These are phyloP conservation scores for Congeria kusceri DNA, from an alignment of 2,888 invertebrate genomes.

Conservation along the genomic window DNA sequence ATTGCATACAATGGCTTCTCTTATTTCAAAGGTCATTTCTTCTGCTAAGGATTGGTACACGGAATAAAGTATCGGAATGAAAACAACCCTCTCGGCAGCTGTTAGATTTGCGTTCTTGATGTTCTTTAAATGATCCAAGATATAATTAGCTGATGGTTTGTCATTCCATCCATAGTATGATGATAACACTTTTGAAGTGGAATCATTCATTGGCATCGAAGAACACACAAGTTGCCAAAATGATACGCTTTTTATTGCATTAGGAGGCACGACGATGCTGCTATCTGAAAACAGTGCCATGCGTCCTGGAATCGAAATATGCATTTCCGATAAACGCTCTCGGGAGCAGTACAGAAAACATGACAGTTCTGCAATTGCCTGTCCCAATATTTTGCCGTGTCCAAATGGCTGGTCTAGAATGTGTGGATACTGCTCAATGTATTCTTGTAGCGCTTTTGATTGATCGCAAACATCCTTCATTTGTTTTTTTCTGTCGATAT, in stretches of 20 bases:
- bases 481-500: background rate
- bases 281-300: too few species aligned
- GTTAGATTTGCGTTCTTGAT: background rate
- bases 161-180: slow-evolving; percentile 25
- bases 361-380: too few species aligned
- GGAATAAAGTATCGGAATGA: too few species aligned
- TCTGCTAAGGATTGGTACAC: too few species aligned
- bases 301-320: too few species aligned
- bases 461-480: background rate
- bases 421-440: background rate
- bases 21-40: background rate
- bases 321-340: too few species aligned
- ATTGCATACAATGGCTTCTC: background rate
- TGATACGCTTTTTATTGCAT: background rate
- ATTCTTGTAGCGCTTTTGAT: background rate
- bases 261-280: too few species aligned
- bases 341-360: too few species aligned
- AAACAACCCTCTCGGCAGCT: background rate
- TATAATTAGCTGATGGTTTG: background rate
- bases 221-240: slow-evolving; percentile 24
- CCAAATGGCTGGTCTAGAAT: background rate
- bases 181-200: background rate
- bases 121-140: background rate
- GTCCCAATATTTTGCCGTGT: too few species aligned
- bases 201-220: slow-evolving; percentile 9